phyloP scores from a whole-genome alignment of 2,113 vertebrate genomes.

The Smithornis capensis region DNA sequence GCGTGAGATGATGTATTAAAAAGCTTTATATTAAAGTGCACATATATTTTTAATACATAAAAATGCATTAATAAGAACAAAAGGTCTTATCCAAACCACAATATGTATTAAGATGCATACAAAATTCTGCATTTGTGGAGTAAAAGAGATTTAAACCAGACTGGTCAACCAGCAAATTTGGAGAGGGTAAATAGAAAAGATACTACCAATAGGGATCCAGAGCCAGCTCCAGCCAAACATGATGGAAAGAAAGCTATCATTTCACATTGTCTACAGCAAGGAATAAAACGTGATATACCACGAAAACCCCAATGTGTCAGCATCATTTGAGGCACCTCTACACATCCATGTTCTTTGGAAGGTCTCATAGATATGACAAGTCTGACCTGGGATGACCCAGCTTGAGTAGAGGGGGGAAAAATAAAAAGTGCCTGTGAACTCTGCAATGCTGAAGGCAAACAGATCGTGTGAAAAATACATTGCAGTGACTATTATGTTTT shows the following conservation, averaged over 20 bases:
- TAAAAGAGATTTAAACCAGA: background rate
- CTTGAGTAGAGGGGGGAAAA: background rate
- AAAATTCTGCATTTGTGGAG: background rate
- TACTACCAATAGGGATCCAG: background rate
- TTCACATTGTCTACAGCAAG: background rate
- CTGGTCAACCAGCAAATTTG: background rate
- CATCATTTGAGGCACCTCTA: background rate
- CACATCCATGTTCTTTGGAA: background rate
- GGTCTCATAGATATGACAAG: background rate
- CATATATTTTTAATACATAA: background rate
- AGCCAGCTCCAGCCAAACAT: background rate
- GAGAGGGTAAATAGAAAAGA: background rate
- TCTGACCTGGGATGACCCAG: background rate
- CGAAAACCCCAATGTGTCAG: background rate
- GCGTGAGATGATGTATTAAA: background rate
- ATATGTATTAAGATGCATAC: background rate
- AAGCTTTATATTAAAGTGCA: background rate
- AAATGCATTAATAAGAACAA: slow-evolving; percentile 23
- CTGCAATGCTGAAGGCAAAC: background rate
- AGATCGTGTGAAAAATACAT: background rate
- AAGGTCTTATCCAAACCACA: slow-evolving; percentile 17
- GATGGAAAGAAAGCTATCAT: background rate
- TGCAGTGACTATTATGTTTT: background rate
- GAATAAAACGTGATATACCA: fast-evolving
- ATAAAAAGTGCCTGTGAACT: background rate